Percentiles rank a stretch among this genome's conserved stretches.
These are phyloP conservation scores for Callaeas wilsoni DNA, from an alignment of 2,113 vertebrate species.

Conservation along the genomic window DNA sequence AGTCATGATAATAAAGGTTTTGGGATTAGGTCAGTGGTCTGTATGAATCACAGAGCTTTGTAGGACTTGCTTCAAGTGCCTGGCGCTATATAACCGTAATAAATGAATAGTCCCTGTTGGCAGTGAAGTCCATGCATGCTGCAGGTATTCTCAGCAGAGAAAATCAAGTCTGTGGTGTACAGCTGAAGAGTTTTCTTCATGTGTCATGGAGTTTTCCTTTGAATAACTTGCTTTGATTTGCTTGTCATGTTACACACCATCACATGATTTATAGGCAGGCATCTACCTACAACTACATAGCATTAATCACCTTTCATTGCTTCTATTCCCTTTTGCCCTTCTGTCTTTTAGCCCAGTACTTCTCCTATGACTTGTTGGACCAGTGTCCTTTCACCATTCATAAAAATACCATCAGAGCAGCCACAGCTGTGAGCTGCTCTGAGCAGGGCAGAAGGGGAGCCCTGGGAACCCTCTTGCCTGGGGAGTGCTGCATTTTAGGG, in stretches of 20 bases:
- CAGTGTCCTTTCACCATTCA: neutral
- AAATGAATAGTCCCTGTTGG: neutral
- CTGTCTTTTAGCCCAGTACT: neutral
- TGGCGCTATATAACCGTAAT: neutral
- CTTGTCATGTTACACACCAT: neutral
- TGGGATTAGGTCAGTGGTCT: neutral
- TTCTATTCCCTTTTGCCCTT: neutral
- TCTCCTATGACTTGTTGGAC: neutral
- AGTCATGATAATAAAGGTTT: neutral
- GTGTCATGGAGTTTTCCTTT: neutral
- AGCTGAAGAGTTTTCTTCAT: neutral
- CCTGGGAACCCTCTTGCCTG: neutral
- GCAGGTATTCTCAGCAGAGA: neutral
- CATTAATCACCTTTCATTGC: neutral
- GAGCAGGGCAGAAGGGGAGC: neutral
- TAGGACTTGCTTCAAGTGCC: neutral
- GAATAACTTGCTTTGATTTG: neutral
- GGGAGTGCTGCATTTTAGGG: neutral
- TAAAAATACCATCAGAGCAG: rapidly evolving
- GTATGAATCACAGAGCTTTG: neutral
- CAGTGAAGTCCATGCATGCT: neutral
- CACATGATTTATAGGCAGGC: neutral
- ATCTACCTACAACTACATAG: neutral
- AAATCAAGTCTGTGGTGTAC: neutral
- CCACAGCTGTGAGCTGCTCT: neutral